Conservation (phyloP, 2,888 invertebrate species). For the Tenthredo mesomela region DNA sequence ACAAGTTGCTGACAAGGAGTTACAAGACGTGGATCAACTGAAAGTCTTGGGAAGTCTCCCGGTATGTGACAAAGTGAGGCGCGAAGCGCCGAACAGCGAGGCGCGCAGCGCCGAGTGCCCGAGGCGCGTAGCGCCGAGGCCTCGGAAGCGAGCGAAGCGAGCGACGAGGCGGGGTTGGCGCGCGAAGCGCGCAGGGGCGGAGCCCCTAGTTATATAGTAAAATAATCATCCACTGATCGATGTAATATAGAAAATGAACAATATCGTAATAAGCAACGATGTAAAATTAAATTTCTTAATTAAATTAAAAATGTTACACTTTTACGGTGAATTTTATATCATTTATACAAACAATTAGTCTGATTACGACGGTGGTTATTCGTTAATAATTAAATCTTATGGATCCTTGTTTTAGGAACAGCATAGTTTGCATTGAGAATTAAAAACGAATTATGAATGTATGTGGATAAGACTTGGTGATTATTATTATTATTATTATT, state of each 20-base stretch:
- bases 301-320: neutral
- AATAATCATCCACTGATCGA: neutral
- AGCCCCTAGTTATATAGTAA: too few relatives aligned
- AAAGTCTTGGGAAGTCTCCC: too few relatives aligned
- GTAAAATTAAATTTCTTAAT: neutral
- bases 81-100: too few relatives aligned
- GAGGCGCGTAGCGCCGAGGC: too few relatives aligned
- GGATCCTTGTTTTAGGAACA: neutral
- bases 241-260: neutral
- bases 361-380: neutral
- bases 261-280: neutral
- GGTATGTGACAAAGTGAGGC: too few relatives aligned
- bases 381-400: slow-evolving; percentile 1
- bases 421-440: neutral
- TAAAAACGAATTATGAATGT: neutral
- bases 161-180: too few relatives aligned
- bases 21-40: too few relatives aligned
- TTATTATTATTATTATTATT: too few relatives aligned
- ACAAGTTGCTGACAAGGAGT: too few relatives aligned
- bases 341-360: neutral
- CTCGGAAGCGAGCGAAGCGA: too few relatives aligned
- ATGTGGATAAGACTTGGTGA: neutral
- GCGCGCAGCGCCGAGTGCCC: too few relatives aligned
- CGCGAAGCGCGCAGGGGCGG: too few relatives aligned
- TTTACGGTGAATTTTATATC: neutral